Percentiles rank a stretch among this genome's conserved stretches.
These are phyloP conservation scores for Sclerodermus sp. DNA, from an alignment of 2,888 invertebrate genomes.

Conservation along the genomic window DNA sequence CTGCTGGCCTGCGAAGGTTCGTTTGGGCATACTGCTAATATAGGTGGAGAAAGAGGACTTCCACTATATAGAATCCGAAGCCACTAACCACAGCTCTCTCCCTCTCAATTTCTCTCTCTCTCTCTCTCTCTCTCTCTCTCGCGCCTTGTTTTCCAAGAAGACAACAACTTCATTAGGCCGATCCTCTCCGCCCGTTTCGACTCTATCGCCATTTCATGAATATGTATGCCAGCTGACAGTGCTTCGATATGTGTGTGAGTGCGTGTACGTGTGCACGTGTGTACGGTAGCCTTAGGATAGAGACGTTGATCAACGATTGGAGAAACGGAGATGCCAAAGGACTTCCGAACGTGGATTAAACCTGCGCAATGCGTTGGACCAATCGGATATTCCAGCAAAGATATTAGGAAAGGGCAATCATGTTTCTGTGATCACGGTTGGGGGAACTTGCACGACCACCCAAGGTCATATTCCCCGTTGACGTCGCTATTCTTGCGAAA, in stretches of 20 bases:
- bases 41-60: slow-evolving; percentile 33
- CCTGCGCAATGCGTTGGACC: slow-evolving; percentile 20
- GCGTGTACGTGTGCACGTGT: too few species aligned
- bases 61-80: slow-evolving; percentile 20
- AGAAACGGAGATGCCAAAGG: not conserved
- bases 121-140: too few species aligned
- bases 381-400: slow-evolving; percentile 6
- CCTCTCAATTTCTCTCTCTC: too few species aligned
- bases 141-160: slow-evolving; percentile 51
- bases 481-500: too few species aligned
- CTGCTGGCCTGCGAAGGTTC: too few species aligned
- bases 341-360: not conserved
- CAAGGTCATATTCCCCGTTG: too few species aligned
- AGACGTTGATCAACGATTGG: not conserved
- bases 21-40: too few species aligned
- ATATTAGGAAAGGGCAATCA: too few species aligned
- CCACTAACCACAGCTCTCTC: too few species aligned
- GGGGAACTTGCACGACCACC: too few species aligned
- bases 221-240: slow-evolving; percentile 39
- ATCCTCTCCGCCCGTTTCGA: slow-evolving; percentile 46
- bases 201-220: slow-evolving; percentile 47
- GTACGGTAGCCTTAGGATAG: slow-evolving; percentile 16
- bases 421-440: too few species aligned
- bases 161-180: slow-evolving; percentile 56
- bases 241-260: too few species aligned